Conservation (phyloP, 1,140 invertebrate species). For the Homalodisca vitripennis region DNA sequence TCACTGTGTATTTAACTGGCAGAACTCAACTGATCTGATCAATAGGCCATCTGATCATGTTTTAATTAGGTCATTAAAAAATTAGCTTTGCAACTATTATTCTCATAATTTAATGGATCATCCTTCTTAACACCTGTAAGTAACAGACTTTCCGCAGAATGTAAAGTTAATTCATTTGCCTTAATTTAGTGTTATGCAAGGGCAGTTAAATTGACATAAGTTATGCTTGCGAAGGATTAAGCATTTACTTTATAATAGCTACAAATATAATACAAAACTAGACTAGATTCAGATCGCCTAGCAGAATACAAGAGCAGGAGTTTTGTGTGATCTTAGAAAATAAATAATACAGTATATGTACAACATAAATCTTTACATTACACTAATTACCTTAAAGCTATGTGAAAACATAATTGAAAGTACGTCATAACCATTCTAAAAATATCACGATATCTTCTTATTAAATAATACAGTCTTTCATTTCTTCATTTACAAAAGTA, state of each 20-base stretch:
- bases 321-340: constrained; percentile 20
- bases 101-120: neutral
- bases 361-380: neutral
- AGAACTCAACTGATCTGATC: too few species aligned
- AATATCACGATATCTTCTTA: constrained; percentile 27
- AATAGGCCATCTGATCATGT: too few species aligned
- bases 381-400: neutral
- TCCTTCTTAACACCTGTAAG: neutral
- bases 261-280: constrained; percentile 9
- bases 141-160: neutral
- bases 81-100: neutral
- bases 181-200: neutral
- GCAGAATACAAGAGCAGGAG: neutral
- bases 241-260: too few species aligned
- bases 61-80: too few species aligned
- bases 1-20: too few species aligned
- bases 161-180: neutral
- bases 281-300: constrained; percentile 27
- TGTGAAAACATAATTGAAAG: neutral
- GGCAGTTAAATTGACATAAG: neutral
- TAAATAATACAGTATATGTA: constrained; percentile 1
- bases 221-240: too few species aligned
- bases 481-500: constrained; percentile 25
- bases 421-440: constrained; percentile 13
- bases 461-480: constrained; percentile 26